Percentiles rank a stretch among this genome's conserved stretches.
These are phyloP conservation scores for Callimorpha dominula DNA, from an alignment of 2,888 invertebrate genomes.

Conservation along the genomic window DNA sequence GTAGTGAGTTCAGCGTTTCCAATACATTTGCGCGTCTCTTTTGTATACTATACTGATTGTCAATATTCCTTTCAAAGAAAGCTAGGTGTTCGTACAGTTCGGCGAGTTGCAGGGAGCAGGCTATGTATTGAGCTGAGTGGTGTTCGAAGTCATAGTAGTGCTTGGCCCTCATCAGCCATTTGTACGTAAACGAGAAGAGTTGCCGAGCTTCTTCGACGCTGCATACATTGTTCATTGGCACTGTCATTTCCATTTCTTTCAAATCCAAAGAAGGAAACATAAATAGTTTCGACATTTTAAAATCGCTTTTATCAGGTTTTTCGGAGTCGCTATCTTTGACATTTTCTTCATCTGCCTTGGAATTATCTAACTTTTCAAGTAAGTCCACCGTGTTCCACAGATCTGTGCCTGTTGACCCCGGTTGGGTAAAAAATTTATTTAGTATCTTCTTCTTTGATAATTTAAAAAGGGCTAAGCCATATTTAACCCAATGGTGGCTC, in stretches of 20 bases:
- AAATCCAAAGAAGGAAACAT: slow-evolving; percentile 73
- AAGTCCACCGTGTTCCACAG: slow-evolving; percentile 76
- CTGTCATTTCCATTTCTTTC: slow-evolving; percentile 70
- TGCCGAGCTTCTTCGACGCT: slow-evolving; percentile 82
- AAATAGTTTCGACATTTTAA: slow-evolving; percentile 62
- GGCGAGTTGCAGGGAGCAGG: slow-evolving; percentile 87
- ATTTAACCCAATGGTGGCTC: slow-evolving; percentile 88
- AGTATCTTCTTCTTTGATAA: slow-evolving; percentile 83
- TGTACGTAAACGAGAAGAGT: slow-evolving; percentile 85
- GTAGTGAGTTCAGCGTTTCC: slow-evolving; percentile 85
- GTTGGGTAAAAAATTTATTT: slow-evolving; percentile 73
- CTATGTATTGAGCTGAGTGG: slow-evolving; percentile 86
- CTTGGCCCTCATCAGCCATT: slow-evolving; percentile 87
- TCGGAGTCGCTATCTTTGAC: slow-evolving; percentile 71
- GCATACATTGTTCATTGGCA: slow-evolving; percentile 65
- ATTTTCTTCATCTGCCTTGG: slow-evolving; percentile 69
- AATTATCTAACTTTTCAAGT: slow-evolving; percentile 54
- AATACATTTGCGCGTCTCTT: slow-evolving; percentile 87
- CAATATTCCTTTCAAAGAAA: slow-evolving; percentile 90
- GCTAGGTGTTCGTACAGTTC: slow-evolving; percentile 89
- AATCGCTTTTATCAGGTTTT: slow-evolving; percentile 73
- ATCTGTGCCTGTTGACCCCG: slow-evolving; percentile 62
- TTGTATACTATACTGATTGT: slow-evolving; percentile 87
- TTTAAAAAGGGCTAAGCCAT: slow-evolving; percentile 86
- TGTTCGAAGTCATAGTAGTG: slow-evolving; percentile 87